Evolutionary conservation across 2,888 invertebrate species (phyloP).

Genomic region (Beris morrisii): DNA sequence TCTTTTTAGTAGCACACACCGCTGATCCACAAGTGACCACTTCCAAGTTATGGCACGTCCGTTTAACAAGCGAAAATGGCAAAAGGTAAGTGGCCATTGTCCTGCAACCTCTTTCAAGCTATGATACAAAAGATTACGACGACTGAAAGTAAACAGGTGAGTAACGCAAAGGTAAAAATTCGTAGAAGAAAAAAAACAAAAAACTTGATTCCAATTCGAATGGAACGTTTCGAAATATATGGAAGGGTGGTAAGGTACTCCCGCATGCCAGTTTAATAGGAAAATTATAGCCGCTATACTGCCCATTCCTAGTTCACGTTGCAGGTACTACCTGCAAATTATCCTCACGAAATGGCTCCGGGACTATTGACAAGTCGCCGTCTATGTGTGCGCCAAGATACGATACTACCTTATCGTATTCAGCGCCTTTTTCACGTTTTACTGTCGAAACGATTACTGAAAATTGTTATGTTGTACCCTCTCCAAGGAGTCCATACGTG

Average conservation of each 20-base stretch:
- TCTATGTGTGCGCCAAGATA: constrained; percentile 1
- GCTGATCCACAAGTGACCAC: constrained; percentile 11
- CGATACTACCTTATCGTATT: constrained; percentile 2
- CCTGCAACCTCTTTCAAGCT: constrained; percentile 10
- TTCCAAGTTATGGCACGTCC: constrained; percentile 29
- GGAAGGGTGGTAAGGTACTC: too few relatives aligned
- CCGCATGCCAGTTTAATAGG: constrained; percentile 1
- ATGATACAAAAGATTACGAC: constrained; percentile 11
- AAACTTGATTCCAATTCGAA: too few relatives aligned
- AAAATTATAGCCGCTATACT: constrained; percentile 29
- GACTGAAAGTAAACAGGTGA: background rate
- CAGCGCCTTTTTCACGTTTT: constrained; percentile 26
- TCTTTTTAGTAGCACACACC: constrained; percentile 2
- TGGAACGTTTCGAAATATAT: too few relatives aligned
- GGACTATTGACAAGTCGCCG: constrained; percentile 34
- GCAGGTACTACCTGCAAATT: constrained; percentile 34
- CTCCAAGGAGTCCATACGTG: constrained; percentile 11
- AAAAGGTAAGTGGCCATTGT: constrained; percentile 31
- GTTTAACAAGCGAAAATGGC: constrained; percentile 20
- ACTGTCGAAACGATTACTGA: constrained; percentile 31
- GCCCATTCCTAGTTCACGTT: constrained; percentile 28
- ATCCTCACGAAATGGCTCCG: constrained; percentile 35
- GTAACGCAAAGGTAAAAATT: too few relatives aligned
- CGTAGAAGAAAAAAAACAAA: too few relatives aligned
- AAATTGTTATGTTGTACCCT: constrained; percentile 33